phyloP scores from a whole-genome alignment of 2,797 vertebrate species.

The Anableps anableps region DNA sequence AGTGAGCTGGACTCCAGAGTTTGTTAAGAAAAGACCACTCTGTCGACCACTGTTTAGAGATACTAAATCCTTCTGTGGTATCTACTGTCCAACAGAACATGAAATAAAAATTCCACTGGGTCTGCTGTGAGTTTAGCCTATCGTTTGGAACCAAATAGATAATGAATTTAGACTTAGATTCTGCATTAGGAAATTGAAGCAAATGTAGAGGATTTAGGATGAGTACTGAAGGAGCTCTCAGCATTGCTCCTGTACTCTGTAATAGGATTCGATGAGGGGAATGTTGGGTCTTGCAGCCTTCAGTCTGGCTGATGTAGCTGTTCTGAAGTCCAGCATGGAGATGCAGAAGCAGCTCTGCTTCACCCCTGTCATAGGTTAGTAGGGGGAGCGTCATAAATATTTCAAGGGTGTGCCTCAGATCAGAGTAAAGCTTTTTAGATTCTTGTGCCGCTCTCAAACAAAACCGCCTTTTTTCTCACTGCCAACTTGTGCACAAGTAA shows the following conservation, averaged over 20 bases:
- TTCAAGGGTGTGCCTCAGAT: conserved; percentile 72
- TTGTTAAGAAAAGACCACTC: conserved; percentile 42
- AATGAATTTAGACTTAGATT: conserved; percentile 41
- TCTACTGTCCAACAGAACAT: conserved; percentile 28
- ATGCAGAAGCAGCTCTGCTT: conserved; percentile 46
- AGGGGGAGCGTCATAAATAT: conserved; percentile 70
- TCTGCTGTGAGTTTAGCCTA: conserved; percentile 31
- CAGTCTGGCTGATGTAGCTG: conserved; percentile 21
- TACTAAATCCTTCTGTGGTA: conserved; percentile 49
- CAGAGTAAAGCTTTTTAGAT: conserved; percentile 57
- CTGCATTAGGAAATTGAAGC: conserved; percentile 42
- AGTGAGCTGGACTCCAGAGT: conserved; percentile 17
- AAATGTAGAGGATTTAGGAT: conserved; percentile 45
- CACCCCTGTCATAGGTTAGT: conserved; percentile 51
- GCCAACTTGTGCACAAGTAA: conserved; percentile 15
- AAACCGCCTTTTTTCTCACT: conserved; percentile 16
- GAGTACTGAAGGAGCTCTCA: conserved; percentile 51
- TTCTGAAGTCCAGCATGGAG: conserved; percentile 57
- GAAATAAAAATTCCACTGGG: conserved; percentile 19
- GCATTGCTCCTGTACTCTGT: conserved; percentile 44
- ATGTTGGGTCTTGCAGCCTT: conserved; percentile 56
- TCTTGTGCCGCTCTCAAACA: conserved; percentile 44
- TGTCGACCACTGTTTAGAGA: conserved; percentile 12
- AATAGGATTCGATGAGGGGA: conserved; percentile 63
- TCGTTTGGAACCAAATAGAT: conserved; percentile 58